Evolutionary conservation across 2,888 invertebrate genomes (phyloP).

Genomic region (Bibio marci): DNA sequence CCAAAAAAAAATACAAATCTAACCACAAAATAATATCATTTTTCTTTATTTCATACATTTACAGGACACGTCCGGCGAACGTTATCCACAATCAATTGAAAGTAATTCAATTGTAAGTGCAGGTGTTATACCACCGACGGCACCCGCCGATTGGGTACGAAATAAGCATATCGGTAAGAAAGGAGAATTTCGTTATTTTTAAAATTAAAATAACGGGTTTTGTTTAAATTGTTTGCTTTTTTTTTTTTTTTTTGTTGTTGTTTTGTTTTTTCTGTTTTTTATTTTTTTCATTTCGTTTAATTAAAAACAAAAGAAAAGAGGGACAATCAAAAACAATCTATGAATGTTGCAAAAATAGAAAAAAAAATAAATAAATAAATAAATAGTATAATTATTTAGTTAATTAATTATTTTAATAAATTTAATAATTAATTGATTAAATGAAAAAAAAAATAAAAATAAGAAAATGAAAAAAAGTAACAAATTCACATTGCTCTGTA

Average conservation of each 20-base stretch:
- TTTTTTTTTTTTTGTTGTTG: not conserved
- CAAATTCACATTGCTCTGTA: no score
- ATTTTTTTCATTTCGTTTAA: not conserved
- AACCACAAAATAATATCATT: no score
- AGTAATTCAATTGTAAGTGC: not conserved
- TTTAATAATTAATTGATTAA: no score
- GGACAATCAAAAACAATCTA: not conserved
- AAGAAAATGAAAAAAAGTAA: no score
- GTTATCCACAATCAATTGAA: constrained; percentile 8
- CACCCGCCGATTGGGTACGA: constrained; percentile 67
- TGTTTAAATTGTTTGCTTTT: not conserved
- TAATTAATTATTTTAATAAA: no score
- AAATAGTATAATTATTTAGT: no score
- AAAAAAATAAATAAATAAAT: no score
- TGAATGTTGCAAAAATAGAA: no score
- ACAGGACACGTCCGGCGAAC: constrained; percentile 10
- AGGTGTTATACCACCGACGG: constrained; percentile 33
- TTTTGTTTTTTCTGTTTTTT: not conserved
- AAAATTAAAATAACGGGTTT: constrained; percentile 19
- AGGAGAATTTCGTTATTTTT: constrained; percentile 90
- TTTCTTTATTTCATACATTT: not conserved
- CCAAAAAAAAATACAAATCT: no score
- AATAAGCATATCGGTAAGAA: constrained; percentile 82
- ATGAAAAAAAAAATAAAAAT: no score
- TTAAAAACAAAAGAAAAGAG: not conserved